These are phyloP conservation scores for Chaenocephalus aceratus DNA, from an alignment of 2,113 vertebrate species.

Conservation along the genomic window DNA sequence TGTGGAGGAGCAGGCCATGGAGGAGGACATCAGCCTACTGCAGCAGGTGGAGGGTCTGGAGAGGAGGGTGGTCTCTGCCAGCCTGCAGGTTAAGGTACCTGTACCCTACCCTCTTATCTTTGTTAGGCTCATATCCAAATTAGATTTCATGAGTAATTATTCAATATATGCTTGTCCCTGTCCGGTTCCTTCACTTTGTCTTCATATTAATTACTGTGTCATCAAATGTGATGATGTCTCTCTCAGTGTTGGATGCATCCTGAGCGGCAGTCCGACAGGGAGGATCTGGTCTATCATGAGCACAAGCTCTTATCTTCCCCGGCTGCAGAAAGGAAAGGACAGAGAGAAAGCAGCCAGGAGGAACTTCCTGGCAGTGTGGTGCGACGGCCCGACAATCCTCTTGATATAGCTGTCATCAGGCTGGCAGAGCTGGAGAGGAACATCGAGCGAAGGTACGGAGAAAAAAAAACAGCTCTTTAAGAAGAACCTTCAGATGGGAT, in stretches of 20 bases:
- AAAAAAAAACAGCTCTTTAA: constrained; percentile 87
- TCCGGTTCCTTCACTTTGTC: neutral
- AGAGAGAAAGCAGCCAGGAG: constrained; percentile 79
- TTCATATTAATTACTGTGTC: neutral
- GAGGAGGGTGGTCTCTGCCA: constrained; percentile 91
- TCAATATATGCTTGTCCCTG: neutral
- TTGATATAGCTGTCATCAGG: constrained; percentile 96
- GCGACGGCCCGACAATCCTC: constrained; percentile 92
- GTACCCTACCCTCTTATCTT: neutral
- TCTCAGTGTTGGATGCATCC: constrained; percentile 93
- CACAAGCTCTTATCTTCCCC: constrained; percentile 87
- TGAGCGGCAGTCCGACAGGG: constrained; percentile 92
- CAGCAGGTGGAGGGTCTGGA: constrained; percentile 95
- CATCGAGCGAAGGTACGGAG: constrained; percentile 97
- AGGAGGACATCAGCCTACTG: constrained; percentile 90
- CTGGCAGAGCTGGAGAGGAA: constrained; percentile 97
- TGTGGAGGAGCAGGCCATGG: constrained; percentile 94
- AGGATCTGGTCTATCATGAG: constrained; percentile 95
- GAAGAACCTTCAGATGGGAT: constrained; percentile 93
- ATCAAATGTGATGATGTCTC: constrained; percentile 17
- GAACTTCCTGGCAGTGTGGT: constrained; percentile 77
- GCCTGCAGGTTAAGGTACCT: constrained; percentile 93
- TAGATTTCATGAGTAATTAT: neutral
- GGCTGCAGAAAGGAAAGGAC: constrained; percentile 82
- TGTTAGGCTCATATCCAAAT: neutral